Percentiles rank a stretch among this genome's conserved stretches.
Evolutionary conservation across 2,888 invertebrate genomes (phyloP).

Genomic region (Phasia obesa): DNA sequence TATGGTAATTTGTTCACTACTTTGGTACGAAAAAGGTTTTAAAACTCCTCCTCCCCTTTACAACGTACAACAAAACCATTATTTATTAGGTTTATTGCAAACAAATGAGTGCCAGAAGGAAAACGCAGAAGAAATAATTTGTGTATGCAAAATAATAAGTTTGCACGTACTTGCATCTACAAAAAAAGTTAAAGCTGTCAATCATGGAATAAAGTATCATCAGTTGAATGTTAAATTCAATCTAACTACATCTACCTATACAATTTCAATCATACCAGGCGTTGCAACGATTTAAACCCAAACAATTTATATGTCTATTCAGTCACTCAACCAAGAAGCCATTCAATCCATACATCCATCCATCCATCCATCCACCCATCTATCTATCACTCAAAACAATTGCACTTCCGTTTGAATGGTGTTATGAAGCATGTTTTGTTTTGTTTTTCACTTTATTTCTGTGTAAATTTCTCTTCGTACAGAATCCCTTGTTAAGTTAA

Average conservation of each 20-base stretch:
- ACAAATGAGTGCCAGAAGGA: conserved; percentile 1
- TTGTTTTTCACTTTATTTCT: conserved; percentile 7
- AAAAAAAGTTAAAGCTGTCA: conserved; percentile 47
- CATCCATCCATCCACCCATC: conserved; percentile 32
- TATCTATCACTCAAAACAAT: conserved; percentile 64
- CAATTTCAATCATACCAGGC: conserved; percentile 39
- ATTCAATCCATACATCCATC: not conserved
- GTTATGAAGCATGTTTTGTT: conserved; percentile 55
- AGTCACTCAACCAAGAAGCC: not conserved
- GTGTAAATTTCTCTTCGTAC: conserved; percentile 18
- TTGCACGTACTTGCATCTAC: not conserved
- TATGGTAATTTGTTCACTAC: conserved; percentile 31
- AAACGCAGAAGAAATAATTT: conserved; percentile 17
- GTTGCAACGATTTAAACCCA: conserved; percentile 14
- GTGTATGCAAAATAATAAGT: conserved; percentile 55
- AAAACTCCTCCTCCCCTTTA: conserved; percentile 6
- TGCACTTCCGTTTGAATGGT: conserved; percentile 69
- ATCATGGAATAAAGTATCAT: conserved; percentile 63
- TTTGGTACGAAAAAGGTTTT: not conserved
- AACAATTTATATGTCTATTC: conserved; percentile 37
- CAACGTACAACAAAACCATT: not conserved
- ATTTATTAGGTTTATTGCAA: conserved; percentile 1
- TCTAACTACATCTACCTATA: conserved; percentile 49
- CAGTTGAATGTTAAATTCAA: conserved; percentile 66
- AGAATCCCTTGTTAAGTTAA: conserved; percentile 62